phyloP scores from a whole-genome alignment of 2,113 vertebrate genomes.

The Sterrhoptilus dennistouni region DNA sequence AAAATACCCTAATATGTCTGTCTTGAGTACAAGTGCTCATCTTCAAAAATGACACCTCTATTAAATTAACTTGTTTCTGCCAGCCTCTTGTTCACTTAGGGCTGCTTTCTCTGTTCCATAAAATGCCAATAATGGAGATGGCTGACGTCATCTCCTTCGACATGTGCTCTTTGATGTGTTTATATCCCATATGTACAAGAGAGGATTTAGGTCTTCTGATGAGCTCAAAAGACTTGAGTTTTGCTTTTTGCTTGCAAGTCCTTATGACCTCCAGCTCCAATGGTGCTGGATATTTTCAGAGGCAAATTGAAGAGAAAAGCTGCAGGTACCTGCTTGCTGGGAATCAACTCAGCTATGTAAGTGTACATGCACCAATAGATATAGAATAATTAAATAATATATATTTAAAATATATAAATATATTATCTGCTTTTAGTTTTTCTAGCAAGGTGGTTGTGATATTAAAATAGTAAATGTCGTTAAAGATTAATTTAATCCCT shows the following conservation, averaged over 20 bases:
- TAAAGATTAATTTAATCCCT: not conserved
- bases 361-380: not conserved
- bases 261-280: not conserved
- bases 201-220: conserved; percentile 20
- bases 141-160: not conserved
- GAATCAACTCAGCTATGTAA: fast-evolving
- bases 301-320: not conserved
- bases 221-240: not conserved
- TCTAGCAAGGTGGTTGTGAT: not conserved
- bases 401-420: not conserved
- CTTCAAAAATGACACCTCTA: conserved; percentile 57
- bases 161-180: conserved; percentile 51
- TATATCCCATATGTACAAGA: not conserved
- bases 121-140: conserved; percentile 48
- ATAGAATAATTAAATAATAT: too few species aligned
- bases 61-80: conserved; percentile 58
- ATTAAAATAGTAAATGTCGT: not conserved
- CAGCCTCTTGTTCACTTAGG: conserved; percentile 43
- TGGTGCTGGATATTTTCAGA: not conserved
- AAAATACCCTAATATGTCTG: conserved; percentile 13
- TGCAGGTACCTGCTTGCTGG: not conserved
- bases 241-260: not conserved
- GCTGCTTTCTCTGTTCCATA: conserved; percentile 23
- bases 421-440: not conserved
- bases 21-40: conserved; percentile 17